Evolutionary conservation across 2,797 vertebrate species (phyloP), one percentile per base, ranked within the genome.

Genomic region (Crocidura indochinensis): DNA sequence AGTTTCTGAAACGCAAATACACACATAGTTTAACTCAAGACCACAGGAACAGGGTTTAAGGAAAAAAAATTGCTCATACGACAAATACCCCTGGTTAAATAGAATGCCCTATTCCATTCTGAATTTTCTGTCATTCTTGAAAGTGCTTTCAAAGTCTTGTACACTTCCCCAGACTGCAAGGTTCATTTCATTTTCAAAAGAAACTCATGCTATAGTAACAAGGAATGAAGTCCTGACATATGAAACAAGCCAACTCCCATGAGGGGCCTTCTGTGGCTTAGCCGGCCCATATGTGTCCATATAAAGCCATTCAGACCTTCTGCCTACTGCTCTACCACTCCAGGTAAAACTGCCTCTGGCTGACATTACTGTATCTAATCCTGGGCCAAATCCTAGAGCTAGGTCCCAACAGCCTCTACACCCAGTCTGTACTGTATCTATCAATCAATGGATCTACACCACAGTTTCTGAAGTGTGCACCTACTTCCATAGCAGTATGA

Each of bases 61-160:
- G n/a, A n/a, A n/a, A n/a, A n/a, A n/a, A n/a, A n/a, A n/a, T n/a
- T n/a, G n/a, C n/a, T n/a, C n/a, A n/a, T n/a, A n/a, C n/a, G n/a
- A n/a, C n/a, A n/a, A n/a, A n/a, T n/a, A n/a, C n/a, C n/a, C n/a
- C n/a, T n/a, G n/a, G n/a, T n/a, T n/a, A n/a, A n/a, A n/a, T n/a
- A n/a, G n/a, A n/a, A n/a, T n/a, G n/a, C n/a, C n/a, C n/a, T n/a
- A n/a, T 14, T 11, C 46, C 20, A 67, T 56, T 81, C 49, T 75
- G 67, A 90, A 92, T 71, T 75, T 73, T 31, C 22, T 27, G 20
- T 64, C 51, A 83, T 77, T 84, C 38, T 27, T 71, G n/a, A 72
- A 0, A 53, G 53, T 7, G 14, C 27, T 74, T 4, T 19, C 38
- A 73, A 88, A 14, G 24, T 49, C 20, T 8, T 74, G 49, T 4